Evolutionary conservation across 2,797 vertebrate genomes (phyloP), one percentile per base, ranked within the genome.

Genomic region (Lepilemur septentrionalis): DNA sequence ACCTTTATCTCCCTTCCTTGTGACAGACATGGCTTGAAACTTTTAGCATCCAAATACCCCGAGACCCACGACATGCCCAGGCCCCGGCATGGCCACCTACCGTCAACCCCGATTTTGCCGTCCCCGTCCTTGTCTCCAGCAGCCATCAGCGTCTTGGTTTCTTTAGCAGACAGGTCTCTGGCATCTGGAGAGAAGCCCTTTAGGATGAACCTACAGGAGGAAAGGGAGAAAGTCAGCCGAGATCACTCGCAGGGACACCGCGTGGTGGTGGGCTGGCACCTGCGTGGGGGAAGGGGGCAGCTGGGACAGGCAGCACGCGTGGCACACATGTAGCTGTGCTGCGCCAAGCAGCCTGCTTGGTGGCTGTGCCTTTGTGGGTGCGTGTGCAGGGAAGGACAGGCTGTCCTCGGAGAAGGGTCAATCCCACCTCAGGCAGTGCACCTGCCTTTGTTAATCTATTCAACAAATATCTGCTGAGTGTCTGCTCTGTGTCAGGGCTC

Each of bases 91-190:
- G 9, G 75, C 70, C 57, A 98, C 99, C 96, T 98, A 99, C 99
- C 99, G 7, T 99, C 99, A 15, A 99, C 98, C 82, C 99, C 99
- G 20, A 99, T 99, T 98, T 99, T 99, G 61, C 99, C 99, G 5
- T 99, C 99, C 85, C 99, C 99, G 0, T 99, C 99, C 98, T 99
- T 99, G 98, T 99, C 99, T 35, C 99, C 99, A 30, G 99, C 99
- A 52, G 98, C 96, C 96, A 99, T 98, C 97, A 99, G 99, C 48
- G 95, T 98, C 98, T 99, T 99, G 55, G 99, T 99, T 98, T 99
- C 99, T 48, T 98, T 98, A 83, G 99, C 99, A n/a, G 99, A 99
- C 96, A 99, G 98, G 87, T 99, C 99, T 98, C 99, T 99, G 97
- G 99, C 99, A 0, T 99, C 98, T 78, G 99, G 90, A 73, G 99